phyloP scores from a whole-genome alignment of 2,888 invertebrate genomes.

The Cactoblastis cactorum region DNA sequence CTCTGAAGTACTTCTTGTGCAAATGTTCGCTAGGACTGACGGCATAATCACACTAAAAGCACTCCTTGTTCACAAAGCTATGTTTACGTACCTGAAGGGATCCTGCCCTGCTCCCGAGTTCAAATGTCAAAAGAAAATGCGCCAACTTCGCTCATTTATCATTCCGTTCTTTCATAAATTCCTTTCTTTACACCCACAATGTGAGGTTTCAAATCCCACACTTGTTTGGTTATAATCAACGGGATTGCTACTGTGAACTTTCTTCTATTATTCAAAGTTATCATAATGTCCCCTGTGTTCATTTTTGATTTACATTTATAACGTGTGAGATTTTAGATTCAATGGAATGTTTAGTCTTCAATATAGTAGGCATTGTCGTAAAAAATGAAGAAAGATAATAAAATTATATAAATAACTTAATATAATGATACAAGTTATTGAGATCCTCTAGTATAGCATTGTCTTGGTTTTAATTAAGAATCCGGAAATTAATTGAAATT shows the following conservation, averaged over 20 bases:
- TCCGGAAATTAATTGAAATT: too few relatives aligned
- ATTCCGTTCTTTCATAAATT: background rate
- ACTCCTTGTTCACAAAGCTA: conserved; percentile 40
- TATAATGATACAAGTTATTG: too few relatives aligned
- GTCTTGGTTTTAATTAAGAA: too few relatives aligned
- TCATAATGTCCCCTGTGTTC: too few relatives aligned
- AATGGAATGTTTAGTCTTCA: too few relatives aligned
- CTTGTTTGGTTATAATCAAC: background rate
- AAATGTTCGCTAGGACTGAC: background rate
- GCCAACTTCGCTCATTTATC: conserved; percentile 15
- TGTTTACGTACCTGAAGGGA: conserved; percentile 29
- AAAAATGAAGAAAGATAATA: too few relatives aligned
- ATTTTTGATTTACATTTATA: too few relatives aligned
- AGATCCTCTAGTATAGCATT: too few relatives aligned
- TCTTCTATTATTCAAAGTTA: too few relatives aligned
- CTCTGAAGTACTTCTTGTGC: background rate
- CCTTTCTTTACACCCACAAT: background rate
- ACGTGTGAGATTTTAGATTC: too few relatives aligned
- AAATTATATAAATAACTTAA: too few relatives aligned
- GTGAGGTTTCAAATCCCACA: background rate
- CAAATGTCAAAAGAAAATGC: conserved; percentile 25
- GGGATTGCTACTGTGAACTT: background rate
- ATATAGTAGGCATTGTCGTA: too few relatives aligned
- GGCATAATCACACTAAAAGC: conserved; percentile 70
- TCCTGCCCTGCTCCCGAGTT: conserved; percentile 19